Conservation (phyloP, 2,113 vertebrate genomes). For the Tringa solitaria region DNA sequence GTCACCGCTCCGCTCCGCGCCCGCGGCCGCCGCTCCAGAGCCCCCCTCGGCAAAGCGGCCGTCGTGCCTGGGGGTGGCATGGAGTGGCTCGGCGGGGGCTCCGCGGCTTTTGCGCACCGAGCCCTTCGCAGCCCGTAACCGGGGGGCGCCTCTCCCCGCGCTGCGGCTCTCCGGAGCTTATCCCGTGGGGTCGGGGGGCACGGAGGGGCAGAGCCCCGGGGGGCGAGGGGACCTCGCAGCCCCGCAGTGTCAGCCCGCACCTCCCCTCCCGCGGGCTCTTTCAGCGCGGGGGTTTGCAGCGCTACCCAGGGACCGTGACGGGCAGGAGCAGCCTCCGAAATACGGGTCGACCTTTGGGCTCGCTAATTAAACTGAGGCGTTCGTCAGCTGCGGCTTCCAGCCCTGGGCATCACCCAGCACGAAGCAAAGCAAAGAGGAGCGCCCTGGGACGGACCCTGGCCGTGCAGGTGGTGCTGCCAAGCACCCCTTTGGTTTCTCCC, state of each 20-base stretch:
- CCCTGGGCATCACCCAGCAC: background rate
- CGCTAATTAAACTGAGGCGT: background rate
- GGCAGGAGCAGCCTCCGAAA: background rate
- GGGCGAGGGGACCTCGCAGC: no score
- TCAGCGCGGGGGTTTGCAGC: accelerated
- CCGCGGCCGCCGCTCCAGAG: background rate
- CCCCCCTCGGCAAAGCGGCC: background rate
- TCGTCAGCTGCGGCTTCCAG: background rate
- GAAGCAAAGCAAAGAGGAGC: background rate
- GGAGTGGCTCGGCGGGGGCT: background rate
- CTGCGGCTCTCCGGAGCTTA: background rate
- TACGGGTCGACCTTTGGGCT: background rate
- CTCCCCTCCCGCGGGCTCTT: background rate
- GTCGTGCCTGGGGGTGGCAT: background rate
- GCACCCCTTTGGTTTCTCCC: accelerated
- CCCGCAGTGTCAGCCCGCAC: no score
- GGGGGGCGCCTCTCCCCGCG: background rate
- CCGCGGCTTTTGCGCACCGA: background rate
- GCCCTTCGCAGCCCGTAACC: background rate
- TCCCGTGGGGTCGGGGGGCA: no score
- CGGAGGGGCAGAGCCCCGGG: background rate
- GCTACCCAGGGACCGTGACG: accelerated
- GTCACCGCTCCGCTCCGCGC: background rate
- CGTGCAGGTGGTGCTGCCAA: background rate
- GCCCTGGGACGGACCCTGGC: accelerated